Evolutionary conservation across 2,797 vertebrate genomes (phyloP).

Genomic region (Melanotaenia parkinsoni): DNA sequence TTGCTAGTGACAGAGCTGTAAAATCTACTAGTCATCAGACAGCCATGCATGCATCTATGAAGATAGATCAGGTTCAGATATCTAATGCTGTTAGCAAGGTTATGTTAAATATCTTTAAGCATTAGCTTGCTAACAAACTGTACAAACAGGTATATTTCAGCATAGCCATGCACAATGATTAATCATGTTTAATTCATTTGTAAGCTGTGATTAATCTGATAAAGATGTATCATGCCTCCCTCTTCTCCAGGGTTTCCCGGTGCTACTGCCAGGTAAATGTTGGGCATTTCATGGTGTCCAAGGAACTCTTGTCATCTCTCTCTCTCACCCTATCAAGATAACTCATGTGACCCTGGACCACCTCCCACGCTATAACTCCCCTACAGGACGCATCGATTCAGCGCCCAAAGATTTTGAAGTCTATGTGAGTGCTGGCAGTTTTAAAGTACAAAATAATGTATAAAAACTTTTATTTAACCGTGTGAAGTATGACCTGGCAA

Average conservation of each 20-base stretch:
- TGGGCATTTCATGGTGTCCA: constrained; percentile 94
- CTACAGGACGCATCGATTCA: constrained; percentile 89
- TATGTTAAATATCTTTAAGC: too few species aligned
- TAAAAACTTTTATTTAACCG: background rate
- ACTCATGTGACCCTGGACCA: constrained; percentile 93
- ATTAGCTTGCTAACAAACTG: too few species aligned
- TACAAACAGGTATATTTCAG: too few species aligned
- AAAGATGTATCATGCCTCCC: too few species aligned
- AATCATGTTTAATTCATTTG: too few species aligned
- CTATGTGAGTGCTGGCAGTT: constrained; percentile 51
- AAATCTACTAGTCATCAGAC: too few species aligned
- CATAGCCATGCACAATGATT: too few species aligned
- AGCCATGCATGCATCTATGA: too few species aligned
- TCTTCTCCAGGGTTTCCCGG: constrained; percentile 80
- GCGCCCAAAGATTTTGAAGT: constrained; percentile 90
- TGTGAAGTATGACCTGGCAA: background rate
- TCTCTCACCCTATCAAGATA: constrained; percentile 87
- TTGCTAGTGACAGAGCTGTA: too few species aligned
- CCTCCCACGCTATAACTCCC: constrained; percentile 88
- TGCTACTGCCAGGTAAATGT: constrained; percentile 93
- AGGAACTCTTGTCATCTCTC: constrained; percentile 90
- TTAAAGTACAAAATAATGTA: background rate
- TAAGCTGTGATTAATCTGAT: too few species aligned
- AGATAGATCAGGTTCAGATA: too few species aligned
- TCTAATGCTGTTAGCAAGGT: too few species aligned